Conservation (phyloP, 2,113 vertebrate genomes). For the Gymnogyps californianus region DNA sequence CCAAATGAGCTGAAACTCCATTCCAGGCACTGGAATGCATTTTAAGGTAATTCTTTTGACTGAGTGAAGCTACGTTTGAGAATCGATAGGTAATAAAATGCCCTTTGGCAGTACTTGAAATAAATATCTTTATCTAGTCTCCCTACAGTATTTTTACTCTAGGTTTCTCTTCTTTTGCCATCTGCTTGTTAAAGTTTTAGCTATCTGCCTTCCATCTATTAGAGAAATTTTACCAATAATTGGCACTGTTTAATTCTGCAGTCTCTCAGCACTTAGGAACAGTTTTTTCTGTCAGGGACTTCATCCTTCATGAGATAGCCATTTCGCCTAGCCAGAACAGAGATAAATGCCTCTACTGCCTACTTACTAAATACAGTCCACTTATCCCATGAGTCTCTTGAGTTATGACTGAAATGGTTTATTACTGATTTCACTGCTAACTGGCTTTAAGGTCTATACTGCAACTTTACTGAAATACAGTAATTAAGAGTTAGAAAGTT, state of each 20-base stretch:
- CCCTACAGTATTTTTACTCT: neutral
- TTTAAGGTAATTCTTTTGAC: neutral
- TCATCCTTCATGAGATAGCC: neutral
- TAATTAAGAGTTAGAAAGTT: neutral
- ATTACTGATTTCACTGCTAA: neutral
- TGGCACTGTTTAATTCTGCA: neutral
- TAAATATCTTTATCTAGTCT: neutral
- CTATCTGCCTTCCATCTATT: neutral
- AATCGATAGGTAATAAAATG: neutral
- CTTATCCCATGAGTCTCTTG: neutral
- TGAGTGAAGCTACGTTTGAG: neutral
- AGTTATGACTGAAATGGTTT: neutral
- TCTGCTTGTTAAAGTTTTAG: neutral
- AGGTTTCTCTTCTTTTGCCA: neutral
- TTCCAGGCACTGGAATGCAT: neutral
- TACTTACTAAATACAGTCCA: neutral
- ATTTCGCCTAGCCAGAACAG: neutral
- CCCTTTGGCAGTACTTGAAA: neutral
- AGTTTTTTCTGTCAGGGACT: neutral
- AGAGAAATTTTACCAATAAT: neutral
- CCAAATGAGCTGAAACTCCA: neutral
- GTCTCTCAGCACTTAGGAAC: neutral
- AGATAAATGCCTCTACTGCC: neutral
- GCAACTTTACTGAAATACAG: neutral
- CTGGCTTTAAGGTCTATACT: neutral